These are phyloP conservation scores for Erpetoichthys calabaricus DNA, from an alignment of 2,797 vertebrate genomes.

Conservation along the genomic window DNA sequence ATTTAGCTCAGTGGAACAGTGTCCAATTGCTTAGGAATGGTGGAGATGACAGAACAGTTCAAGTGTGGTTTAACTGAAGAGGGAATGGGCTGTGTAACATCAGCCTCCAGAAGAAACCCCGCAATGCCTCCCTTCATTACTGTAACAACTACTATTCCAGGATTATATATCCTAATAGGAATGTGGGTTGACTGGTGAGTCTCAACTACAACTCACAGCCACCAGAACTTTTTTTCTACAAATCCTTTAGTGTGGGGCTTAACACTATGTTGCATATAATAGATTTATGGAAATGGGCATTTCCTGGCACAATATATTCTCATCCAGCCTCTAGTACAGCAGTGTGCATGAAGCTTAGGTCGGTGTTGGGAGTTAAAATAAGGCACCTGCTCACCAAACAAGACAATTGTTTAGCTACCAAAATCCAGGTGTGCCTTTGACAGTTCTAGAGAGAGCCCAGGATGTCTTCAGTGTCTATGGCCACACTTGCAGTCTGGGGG, in stretches of 20 bases:
- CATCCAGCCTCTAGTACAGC: too few relatives aligned
- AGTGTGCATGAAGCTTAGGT: too few relatives aligned
- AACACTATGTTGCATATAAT: slow-evolving; percentile 8
- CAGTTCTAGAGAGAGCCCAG: slow-evolving; percentile 19
- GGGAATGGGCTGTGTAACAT: neutral
- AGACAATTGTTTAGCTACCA: too few relatives aligned
- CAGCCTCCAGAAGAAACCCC: slow-evolving; percentile 11
- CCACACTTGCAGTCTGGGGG: neutral
- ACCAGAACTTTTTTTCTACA: slow-evolving; percentile 9
- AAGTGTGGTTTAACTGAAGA: neutral
- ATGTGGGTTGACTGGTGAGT: slow-evolving; percentile 2
- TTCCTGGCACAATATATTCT: too few relatives aligned
- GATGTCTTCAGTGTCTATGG: slow-evolving; percentile 12
- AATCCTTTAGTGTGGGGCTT: slow-evolving; percentile 18
- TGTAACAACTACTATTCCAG: slow-evolving; percentile 3
- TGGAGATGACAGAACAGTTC: neutral
- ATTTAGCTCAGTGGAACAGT: neutral
- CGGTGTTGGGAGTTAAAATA: neutral
- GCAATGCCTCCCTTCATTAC: slow-evolving; percentile 12
- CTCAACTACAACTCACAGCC: slow-evolving; percentile 1
- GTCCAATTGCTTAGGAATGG: slow-evolving; percentile 10
- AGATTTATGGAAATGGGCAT: neutral
- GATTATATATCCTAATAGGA: too few relatives aligned
- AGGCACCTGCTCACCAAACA: slow-evolving; percentile 9
- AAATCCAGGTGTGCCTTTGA: too few relatives aligned